A percentile compares a stretch with the other conserved stretches of the same genome.
Evolutionary conservation across 2,888 invertebrate genomes (phyloP).

Genomic region (Lochmaea crataegi): DNA sequence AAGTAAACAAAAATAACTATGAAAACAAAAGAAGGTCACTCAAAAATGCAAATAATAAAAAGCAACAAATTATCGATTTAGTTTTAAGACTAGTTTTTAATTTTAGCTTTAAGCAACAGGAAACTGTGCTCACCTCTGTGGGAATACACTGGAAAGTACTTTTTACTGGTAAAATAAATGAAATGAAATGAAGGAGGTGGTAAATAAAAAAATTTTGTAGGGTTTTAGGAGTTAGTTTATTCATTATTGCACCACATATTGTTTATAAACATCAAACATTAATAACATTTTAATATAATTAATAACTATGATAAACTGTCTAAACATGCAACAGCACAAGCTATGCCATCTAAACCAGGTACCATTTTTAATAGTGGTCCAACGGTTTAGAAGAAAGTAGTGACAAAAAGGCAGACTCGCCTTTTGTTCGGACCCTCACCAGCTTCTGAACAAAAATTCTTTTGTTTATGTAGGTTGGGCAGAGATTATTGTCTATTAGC

Average conservation of each 20-base stretch:
- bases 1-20: too few species aligned
- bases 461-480: slow-evolving; percentile 56
- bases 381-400: slow-evolving; percentile 51
- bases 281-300: slow-evolving; percentile 47
- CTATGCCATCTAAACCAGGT: slow-evolving; percentile 52
- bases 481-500: slow-evolving; percentile 67
- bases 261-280: slow-evolving; percentile 62
- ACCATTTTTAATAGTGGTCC: slow-evolving; percentile 51
- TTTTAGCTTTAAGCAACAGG: too few species aligned
- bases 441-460: slow-evolving; percentile 61
- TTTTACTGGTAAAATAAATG: too few species aligned
- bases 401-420: slow-evolving; percentile 51
- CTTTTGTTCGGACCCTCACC: slow-evolving; percentile 68
- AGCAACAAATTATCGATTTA: too few species aligned
- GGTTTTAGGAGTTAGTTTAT: slow-evolving; percentile 54
- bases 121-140: too few species aligned
- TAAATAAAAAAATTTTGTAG: slow-evolving; percentile 38
- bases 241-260: slow-evolving; percentile 64
- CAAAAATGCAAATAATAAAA: too few species aligned
- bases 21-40: too few species aligned
- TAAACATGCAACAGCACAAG: slow-evolving; percentile 52
- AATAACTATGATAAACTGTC: slow-evolving; percentile 42
- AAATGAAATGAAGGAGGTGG: too few species aligned
- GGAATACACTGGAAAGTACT: too few species aligned
- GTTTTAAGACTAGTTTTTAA: too few species aligned